A percentile compares a stretch with the other conserved stretches of the same genome.
These are phyloP conservation scores for Oncorhynchus masou DNA, from an alignment of 2,113 vertebrate genomes.

Conservation along the genomic window DNA sequence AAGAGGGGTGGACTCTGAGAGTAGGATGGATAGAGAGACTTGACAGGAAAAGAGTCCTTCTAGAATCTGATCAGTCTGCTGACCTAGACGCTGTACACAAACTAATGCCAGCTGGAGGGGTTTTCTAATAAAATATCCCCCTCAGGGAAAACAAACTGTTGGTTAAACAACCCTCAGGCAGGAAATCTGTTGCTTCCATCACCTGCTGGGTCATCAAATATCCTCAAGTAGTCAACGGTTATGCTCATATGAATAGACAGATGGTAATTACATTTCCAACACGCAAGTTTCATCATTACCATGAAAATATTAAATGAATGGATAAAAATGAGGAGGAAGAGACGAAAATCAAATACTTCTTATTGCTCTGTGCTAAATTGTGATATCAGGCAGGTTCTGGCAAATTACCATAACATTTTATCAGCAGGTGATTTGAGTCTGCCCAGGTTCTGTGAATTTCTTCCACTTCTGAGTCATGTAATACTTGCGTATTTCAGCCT, in stretches of 20 bases:
- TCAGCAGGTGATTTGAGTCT: slow-evolving; percentile 11
- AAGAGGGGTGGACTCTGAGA: too few relatives aligned
- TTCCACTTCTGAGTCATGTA: neutral
- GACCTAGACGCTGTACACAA: neutral
- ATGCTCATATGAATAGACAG: slow-evolving; percentile 38
- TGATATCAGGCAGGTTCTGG: slow-evolving; percentile 14
- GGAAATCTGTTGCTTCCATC: slow-evolving; percentile 11
- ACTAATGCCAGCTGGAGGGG: neutral
- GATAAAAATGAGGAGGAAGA: slow-evolving; percentile 50
- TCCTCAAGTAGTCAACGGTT: slow-evolving; percentile 18
- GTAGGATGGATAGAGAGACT: too few relatives aligned
- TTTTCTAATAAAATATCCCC: neutral
- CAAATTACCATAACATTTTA: slow-evolving; percentile 30
- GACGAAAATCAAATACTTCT: slow-evolving; percentile 27
- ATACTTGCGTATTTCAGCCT: too few relatives aligned
- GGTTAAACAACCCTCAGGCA: slow-evolving; percentile 5
- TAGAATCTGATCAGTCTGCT: too few relatives aligned
- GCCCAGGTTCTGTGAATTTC: neutral
- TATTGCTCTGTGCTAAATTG: slow-evolving; percentile 10
- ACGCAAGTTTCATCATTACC: slow-evolving; percentile 35
- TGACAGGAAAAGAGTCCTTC: too few relatives aligned
- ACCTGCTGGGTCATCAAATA: slow-evolving; percentile 20
- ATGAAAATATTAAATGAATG: slow-evolving; percentile 47
- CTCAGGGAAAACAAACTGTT: neutral
- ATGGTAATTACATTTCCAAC: slow-evolving; percentile 53